Conservation (phyloP, 2,113 vertebrate species). For the Probosciger aterrimus region DNA sequence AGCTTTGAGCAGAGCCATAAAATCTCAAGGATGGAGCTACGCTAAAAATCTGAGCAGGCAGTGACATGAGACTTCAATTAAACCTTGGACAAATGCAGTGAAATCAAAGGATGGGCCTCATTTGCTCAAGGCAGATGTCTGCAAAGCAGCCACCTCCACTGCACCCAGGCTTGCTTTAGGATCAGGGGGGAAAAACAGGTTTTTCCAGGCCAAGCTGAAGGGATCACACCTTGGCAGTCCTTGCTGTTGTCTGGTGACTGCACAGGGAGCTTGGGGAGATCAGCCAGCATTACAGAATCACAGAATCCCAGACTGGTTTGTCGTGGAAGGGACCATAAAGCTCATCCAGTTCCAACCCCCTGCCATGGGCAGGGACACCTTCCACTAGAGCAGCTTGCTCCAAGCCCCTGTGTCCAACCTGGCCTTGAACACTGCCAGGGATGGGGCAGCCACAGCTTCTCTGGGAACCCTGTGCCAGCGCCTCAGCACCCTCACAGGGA, state of each 20-base stretch:
- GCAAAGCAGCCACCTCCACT: background rate
- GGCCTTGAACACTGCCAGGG: too few species aligned
- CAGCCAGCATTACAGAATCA: background rate
- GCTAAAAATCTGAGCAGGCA: background rate
- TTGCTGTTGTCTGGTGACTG: background rate
- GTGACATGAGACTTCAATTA: background rate
- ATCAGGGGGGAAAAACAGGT: fast-evolving
- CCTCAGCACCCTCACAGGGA: too few species aligned
- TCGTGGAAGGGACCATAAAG: background rate
- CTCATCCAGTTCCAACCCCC: background rate
- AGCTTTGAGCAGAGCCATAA: background rate
- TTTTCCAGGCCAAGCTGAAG: background rate
- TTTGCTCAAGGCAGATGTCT: background rate
- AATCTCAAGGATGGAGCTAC: background rate
- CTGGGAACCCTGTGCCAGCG: too few species aligned
- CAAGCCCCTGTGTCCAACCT: background rate
- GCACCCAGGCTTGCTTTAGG: fast-evolving
- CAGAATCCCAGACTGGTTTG: background rate
- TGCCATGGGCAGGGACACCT: background rate
- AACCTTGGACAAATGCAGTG: fast-evolving
- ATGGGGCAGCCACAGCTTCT: too few species aligned
- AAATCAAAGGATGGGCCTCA: background rate
- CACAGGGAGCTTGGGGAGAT: fast-evolving
- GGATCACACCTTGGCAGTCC: background rate
- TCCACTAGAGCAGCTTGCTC: background rate